Evolutionary conservation across 2,888 invertebrate species (phyloP).

Genomic region (Hoplodrina blanda): DNA sequence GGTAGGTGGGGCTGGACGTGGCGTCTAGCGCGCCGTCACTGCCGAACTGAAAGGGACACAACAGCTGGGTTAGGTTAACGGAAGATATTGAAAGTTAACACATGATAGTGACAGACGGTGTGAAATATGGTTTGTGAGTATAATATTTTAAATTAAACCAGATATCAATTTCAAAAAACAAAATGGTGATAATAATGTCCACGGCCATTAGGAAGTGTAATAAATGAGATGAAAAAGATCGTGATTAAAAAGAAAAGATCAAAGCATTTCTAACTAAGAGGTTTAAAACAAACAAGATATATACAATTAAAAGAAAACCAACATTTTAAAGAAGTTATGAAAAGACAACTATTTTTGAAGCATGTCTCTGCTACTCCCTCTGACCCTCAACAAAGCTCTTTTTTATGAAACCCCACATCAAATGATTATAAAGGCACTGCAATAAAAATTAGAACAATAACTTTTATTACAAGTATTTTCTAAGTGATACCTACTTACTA

Average conservation of each 20-base stretch:
- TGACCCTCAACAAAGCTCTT: too few species aligned
- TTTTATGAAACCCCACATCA: too few species aligned
- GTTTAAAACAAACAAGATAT: not conserved
- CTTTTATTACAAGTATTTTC: too few species aligned
- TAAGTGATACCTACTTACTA: too few species aligned
- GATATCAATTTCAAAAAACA: too few species aligned
- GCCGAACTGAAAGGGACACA: slow-evolving; percentile 90
- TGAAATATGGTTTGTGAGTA: not conserved
- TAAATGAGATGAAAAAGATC: not conserved
- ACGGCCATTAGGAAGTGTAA: not conserved
- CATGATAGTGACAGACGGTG: not conserved
- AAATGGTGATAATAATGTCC: not conserved
- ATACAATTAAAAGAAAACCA: not conserved
- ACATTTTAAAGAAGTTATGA: not conserved
- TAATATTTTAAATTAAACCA: too few species aligned
- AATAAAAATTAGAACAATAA: too few species aligned
- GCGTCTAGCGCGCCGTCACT: slow-evolving; percentile 95
- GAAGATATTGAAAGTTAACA: slow-evolving; percentile 14
- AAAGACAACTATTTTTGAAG: too few species aligned
- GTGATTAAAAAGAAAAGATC: not conserved
- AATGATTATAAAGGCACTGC: too few species aligned
- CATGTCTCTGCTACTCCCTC: too few species aligned
- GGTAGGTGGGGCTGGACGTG: slow-evolving; percentile 92
- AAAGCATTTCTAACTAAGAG: not conserved
- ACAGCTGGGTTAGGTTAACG: slow-evolving; percentile 15